Base-by-base conservation (phyloP, 2,113 vertebrate species). In the Chunga burmeisteri region DNA sequence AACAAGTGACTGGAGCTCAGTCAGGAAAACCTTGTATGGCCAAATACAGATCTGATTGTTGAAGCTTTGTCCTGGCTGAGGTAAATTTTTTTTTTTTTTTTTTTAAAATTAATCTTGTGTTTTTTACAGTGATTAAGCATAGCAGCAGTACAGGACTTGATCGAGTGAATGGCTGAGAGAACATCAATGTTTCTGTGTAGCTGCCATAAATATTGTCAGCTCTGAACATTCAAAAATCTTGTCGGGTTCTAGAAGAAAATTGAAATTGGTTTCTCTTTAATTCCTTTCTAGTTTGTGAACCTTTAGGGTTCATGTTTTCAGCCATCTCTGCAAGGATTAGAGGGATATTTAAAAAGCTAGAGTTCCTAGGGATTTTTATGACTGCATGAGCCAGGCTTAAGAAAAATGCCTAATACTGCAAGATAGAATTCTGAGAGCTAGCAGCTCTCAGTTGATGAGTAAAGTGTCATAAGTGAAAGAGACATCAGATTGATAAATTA, bases 281-380 rank as follows among this genome's bases (percentile, higher is more conserved):
- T 95, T 94, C 53, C 62, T 6, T 72, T 79, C 74, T 61, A 87
- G 61, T 65, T 90, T 92, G 49, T 77, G 44, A 93, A 47, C 58
- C 78, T 93, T 50, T 85, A 55, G 53, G 81, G 44, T 85, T 93
- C 58, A 26, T 80, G 46, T 92, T 96, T 81, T 78, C 83, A 75
- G 75, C 61, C 56, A 67, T 53, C 66, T 90, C 74, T 85, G 78
- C 74, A 74, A 90, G 81, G 89, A 94, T 94, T 96, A 97, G 55
- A 88, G 71, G 30, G 79, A 58, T 93, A 86, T 92, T 94, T 63
- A 44, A 93, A 93, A 95, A 87, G 17, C 81, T 87, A 10, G n/a
- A 55, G 18, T 90, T 94, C 66, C 53, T 85, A 44, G 50, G 36
- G 81, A 62, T 90, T 93, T 89, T 95, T 89, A 81, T 92, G 58